These are phyloP conservation scores for Rhinolophus ferrumequinum DNA, from an alignment of 2,113 vertebrate species.

Conservation along the genomic window DNA sequence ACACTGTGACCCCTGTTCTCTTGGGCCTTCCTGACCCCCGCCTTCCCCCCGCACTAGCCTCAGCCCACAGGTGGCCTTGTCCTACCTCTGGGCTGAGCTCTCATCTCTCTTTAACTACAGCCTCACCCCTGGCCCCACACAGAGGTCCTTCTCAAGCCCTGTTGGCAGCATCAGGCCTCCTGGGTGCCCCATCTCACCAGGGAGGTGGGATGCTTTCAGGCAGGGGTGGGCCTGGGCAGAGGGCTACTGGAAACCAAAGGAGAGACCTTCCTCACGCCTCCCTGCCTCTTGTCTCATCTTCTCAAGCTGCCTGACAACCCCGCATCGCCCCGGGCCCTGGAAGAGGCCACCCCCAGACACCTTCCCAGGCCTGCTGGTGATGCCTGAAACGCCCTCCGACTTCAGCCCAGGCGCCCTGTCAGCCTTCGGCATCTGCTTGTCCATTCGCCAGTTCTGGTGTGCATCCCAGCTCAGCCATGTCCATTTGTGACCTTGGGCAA, in stretches of 20 bases:
- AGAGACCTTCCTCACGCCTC: not conserved
- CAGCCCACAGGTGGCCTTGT: not conserved
- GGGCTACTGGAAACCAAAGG: not conserved
- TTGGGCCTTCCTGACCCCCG: not conserved
- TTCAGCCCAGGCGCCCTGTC: not conserved
- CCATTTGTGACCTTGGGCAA: not conserved
- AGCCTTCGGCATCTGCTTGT: not conserved
- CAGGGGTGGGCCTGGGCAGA: not conserved
- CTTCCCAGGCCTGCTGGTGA: not conserved
- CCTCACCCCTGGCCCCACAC: fast-evolving
- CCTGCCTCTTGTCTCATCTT: not conserved
- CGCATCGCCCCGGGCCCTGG: not conserved
- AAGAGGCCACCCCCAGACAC: not conserved
- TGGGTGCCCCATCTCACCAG: not conserved
- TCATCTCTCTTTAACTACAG: not conserved
- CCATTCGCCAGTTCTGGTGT: not conserved
- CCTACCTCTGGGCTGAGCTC: not conserved
- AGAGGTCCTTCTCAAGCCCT: not conserved
- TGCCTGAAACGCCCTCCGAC: not conserved
- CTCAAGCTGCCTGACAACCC: not conserved
- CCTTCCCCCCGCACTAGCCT: not conserved
- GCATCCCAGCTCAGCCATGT: not conserved
- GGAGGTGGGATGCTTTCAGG: not conserved
- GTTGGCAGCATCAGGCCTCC: not conserved
- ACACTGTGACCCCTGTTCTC: not conserved